These are phyloP conservation scores for Poeciliopsis turrubarensis DNA, from an alignment of 2,113 vertebrate species.

Conservation along the genomic window DNA sequence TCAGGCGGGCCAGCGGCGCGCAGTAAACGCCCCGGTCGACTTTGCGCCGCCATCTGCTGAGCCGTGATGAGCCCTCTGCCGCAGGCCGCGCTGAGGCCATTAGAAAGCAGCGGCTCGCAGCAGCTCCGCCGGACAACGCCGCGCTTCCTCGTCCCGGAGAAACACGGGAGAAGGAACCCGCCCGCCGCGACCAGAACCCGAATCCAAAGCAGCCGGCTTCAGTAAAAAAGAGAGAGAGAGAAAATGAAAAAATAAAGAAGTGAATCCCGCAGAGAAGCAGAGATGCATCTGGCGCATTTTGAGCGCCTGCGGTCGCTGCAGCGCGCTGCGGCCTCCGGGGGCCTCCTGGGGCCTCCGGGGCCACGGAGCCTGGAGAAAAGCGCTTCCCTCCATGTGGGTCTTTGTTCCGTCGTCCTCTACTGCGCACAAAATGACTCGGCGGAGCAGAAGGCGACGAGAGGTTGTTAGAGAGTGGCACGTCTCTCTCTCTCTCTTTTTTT, in stretches of 20 bases:
- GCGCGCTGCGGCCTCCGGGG: neutral
- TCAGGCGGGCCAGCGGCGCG: neutral
- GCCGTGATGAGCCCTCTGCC: slow-evolving; percentile 1
- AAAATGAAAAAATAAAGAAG: too few species aligned
- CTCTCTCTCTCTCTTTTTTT: too few species aligned
- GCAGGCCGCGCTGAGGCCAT: neutral
- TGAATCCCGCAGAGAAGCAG: slow-evolving; percentile 14
- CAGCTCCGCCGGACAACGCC: neutral
- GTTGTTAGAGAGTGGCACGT: neutral
- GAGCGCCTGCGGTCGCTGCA: neutral
- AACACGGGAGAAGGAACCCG: too few species aligned
- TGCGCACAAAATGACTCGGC: slow-evolving; percentile 19
- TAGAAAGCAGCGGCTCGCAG: neutral
- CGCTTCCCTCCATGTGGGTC: slow-evolving; percentile 16
- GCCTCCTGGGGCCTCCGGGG: neutral
- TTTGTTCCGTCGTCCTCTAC: slow-evolving; percentile 48
- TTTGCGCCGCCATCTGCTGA: slow-evolving; percentile 8
- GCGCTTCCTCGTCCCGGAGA: neutral
- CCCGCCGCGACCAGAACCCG: neutral
- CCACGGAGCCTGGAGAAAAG: slow-evolving; percentile 9
- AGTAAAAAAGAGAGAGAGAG: too few species aligned
- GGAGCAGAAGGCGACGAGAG: neutral
- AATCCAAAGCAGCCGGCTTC: too few species aligned
- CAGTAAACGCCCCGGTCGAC: neutral
- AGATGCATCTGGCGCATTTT: slow-evolving; percentile 1